Evolutionary conservation across 53 echinoderm and acorn worm species (phyloP).

Genomic region (Hippasteria phrygiana): DNA sequence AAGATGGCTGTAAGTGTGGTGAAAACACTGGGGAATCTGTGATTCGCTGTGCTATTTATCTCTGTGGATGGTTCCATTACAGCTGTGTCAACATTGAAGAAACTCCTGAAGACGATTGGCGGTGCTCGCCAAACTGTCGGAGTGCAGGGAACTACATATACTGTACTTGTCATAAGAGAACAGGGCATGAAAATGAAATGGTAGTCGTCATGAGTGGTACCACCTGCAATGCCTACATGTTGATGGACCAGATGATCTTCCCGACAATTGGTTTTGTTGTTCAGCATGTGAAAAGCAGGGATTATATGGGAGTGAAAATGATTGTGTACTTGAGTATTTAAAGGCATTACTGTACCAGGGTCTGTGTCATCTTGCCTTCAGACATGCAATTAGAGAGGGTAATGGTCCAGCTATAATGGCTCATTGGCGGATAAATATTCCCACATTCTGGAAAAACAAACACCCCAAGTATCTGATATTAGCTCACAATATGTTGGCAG

Average conservation of each 20-base stretch:
- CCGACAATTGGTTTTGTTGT: neutral
- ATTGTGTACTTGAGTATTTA: conserved; percentile 14
- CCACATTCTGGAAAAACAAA: conserved; percentile 41
- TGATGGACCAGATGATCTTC: neutral
- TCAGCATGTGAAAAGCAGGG: neutral
- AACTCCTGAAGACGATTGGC: neutral
- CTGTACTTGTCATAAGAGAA: conserved; percentile 50
- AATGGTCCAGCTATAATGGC: conserved; percentile 62
- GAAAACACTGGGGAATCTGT: conserved; percentile 7
- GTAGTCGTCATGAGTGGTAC: conserved; percentile 54
- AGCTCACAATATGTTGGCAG: conserved; percentile 27
- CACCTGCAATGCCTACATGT: conserved; percentile 31
- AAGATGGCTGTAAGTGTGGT: neutral
- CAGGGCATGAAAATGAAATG: conserved; percentile 28
- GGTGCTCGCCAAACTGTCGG: neutral
- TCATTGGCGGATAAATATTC: conserved; percentile 59
- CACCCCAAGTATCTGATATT: conserved; percentile 26
- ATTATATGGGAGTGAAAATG: neutral
- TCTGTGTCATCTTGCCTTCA: conserved; percentile 50
- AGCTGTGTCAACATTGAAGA: neutral
- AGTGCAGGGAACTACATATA: conserved; percentile 24
- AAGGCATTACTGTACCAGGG: conserved; percentile 13
- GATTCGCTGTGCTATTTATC: neutral
- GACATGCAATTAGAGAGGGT: conserved; percentile 57
- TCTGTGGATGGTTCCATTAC: neutral